phyloP scores from a whole-genome alignment of 2,888 invertebrate genomes.

The Melanchra persicariae region DNA sequence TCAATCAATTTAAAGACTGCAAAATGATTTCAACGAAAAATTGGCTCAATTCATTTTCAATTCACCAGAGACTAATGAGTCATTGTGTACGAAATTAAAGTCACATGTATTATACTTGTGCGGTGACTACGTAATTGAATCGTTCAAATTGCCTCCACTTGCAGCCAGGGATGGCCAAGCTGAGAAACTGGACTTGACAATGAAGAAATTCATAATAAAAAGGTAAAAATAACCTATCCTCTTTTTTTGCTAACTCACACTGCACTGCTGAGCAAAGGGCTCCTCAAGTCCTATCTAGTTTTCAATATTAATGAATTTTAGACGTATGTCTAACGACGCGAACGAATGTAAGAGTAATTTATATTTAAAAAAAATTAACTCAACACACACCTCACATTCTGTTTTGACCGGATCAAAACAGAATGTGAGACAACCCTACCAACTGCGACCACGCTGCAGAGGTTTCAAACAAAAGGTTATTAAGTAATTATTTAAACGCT shows the following conservation, averaged over 20 bases:
- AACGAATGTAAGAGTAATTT: too few relatives aligned
- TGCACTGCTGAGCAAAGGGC: too few relatives aligned
- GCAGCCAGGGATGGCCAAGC: conserved; percentile 39
- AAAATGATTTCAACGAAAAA: conserved; percentile 50
- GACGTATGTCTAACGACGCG: too few relatives aligned
- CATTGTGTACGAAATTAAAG: conserved; percentile 55
- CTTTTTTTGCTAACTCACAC: too few relatives aligned
- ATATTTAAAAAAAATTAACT: too few relatives aligned
- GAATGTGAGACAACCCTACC: conserved; percentile 34
- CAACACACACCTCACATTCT: too few relatives aligned
- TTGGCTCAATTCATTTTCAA: conserved; percentile 48
- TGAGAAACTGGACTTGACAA: not conserved
- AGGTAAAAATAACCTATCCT: too few relatives aligned
- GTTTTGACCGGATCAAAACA: too few relatives aligned
- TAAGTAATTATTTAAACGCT: conserved; percentile 60
- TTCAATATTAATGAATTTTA: too few relatives aligned
- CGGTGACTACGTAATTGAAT: conserved; percentile 45
- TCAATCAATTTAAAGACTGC: conserved; percentile 27
- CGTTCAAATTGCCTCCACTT: conserved; percentile 47
- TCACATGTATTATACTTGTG: conserved; percentile 51
- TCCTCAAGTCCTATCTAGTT: too few relatives aligned
- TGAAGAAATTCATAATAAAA: too few relatives aligned
- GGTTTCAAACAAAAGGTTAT: conserved; percentile 56
- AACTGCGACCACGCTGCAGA: conserved; percentile 42
- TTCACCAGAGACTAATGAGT: conserved; percentile 61